A percentile compares a stretch with the other conserved stretches of the same genome.
Conservation (phyloP, 2,888 invertebrate species). For the Drosophila macrospina region DNA sequence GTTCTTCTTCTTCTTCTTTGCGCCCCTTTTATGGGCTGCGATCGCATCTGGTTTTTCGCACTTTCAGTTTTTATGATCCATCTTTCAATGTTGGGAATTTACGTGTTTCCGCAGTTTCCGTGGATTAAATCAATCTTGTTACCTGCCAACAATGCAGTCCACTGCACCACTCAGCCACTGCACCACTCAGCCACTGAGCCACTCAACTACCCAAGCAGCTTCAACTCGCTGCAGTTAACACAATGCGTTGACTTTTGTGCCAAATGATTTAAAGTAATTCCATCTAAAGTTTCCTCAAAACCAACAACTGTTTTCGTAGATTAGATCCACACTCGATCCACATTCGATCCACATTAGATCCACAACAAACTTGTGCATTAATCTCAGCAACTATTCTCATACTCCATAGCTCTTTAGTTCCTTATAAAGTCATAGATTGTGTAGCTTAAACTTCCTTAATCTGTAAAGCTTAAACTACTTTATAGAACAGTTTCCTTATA, state of each 20-base stretch:
- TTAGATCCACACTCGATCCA: neutral
- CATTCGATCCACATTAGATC: neutral
- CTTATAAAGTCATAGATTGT: too few relatives aligned
- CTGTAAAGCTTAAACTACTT: too few relatives aligned
- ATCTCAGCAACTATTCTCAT: too few relatives aligned
- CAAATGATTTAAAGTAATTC: neutral
- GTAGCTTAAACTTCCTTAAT: too few relatives aligned
- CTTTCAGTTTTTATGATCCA: conserved; percentile 25
- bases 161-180: too few relatives aligned
- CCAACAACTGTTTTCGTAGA: conserved; percentile 2
- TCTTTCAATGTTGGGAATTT: conserved; percentile 63
- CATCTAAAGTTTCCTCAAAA: neutral
- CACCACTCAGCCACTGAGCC: too few relatives aligned
- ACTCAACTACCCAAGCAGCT: too few relatives aligned
- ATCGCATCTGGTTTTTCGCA: conserved; percentile 63
- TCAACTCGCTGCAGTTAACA: neutral
- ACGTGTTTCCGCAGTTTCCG: conserved; percentile 44
- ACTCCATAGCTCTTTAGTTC: too few relatives aligned
- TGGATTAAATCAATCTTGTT: conserved; percentile 31
- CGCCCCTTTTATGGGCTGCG: conserved; percentile 70
- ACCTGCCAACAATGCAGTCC: conserved; percentile 11
- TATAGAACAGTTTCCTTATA: too few relatives aligned
- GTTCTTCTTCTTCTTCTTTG: conserved; percentile 33
- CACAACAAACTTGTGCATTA: neutral
- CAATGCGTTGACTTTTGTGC: conserved; percentile 19